Evolutionary conservation across 1,140 invertebrate genomes (phyloP), one percentile per base, ranked within the genome.

Genomic region (Vanessa atalanta): DNA sequence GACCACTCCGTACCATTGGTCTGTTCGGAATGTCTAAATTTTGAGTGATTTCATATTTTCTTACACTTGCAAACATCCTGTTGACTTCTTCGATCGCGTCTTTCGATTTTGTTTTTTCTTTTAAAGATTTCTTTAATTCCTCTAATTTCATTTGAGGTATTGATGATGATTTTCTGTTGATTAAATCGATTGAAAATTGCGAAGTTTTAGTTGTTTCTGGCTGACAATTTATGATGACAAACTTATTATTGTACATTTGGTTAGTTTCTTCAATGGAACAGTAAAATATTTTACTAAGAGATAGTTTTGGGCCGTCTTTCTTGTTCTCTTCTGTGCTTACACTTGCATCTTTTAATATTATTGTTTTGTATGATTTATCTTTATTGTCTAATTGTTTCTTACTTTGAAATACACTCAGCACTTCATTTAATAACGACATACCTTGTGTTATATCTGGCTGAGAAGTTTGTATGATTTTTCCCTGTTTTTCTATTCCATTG

Each of bases 131-230:
- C 67, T 89, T 92, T 5, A 88, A 50, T 69, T 92, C 90, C 31
- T 92, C 90, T 37, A 90, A 73, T 53, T 91, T 91, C 88, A 92
- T 91, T 83, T 88, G 89, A 0, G 90, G 90, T 73, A 92, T 88
- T 0, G 90, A 92, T 1, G 85, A 91, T 1, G 90, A 92, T 76
- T 92, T 92, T 12, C 84, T 80, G 74, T 90, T 89, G 1, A 75
- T 74, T 31, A 89, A 69, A 68, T 86, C 78, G 6, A 85, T 64
- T 0, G 84, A 82, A 48, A 68, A 72, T 47, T 67, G 61, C 2
- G 61, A 72, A 70, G 31, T 48, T 78, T 70, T 63, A 65, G 74
- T 72, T 20, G 13, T 61, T 16, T 77, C 73, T n/a, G 88, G 85
- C 74, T 87, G 83, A 63, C 20, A 79, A 55, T 83, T 82, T 7